A percentile compares a stretch with the other conserved stretches of the same genome.
Conservation (phyloP, 2,113 vertebrate species). For the Arvicanthis niloticus region DNA sequence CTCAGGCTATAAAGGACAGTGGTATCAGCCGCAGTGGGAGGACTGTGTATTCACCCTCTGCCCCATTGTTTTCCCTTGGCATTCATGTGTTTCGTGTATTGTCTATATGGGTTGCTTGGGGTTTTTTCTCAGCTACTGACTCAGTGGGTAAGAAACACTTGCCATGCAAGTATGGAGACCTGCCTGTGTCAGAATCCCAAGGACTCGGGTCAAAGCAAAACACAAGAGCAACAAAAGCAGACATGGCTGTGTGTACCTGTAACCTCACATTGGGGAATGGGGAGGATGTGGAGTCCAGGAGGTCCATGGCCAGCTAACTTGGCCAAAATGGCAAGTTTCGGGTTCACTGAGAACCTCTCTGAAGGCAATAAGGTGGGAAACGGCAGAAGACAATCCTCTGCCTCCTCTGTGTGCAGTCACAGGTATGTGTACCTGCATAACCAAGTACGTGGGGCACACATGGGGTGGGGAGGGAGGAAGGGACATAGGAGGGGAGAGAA, state of each 20-base stretch:
- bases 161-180: background rate
- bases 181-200: background rate
- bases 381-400: background rate
- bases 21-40: rapidly evolving
- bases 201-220: background rate
- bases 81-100: background rate
- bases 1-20: background rate
- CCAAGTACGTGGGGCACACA: background rate
- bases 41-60: rapidly evolving
- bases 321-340: background rate
- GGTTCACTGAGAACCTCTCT: background rate
- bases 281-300: background rate
- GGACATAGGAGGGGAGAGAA: background rate
- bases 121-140: background rate
- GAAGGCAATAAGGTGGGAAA: background rate
- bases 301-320: background rate
- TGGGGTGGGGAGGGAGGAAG: background rate
- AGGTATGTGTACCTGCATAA: background rate
- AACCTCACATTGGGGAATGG: background rate
- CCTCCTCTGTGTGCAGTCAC: background rate
- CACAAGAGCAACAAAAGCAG: background rate
- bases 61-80: background rate
- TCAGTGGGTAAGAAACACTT: background rate
- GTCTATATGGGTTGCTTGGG: background rate
- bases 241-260: background rate